phyloP scores from a whole-genome alignment of 2,113 vertebrate species.

The Nesogale talazaci region DNA sequence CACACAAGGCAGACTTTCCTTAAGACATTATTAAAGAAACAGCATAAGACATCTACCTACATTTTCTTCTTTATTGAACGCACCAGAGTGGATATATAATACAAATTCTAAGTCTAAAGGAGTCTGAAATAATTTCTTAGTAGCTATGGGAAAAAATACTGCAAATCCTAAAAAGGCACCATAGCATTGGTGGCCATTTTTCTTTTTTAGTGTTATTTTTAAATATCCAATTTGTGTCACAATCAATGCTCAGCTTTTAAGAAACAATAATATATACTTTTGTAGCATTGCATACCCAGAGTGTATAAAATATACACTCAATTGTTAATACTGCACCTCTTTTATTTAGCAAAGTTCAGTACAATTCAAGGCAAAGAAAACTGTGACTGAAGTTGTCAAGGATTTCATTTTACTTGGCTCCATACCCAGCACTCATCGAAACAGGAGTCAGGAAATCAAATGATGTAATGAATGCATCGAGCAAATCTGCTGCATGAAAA shows the following conservation, averaged over 20 bases:
- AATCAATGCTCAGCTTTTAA: background rate
- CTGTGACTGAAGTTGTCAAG: no score
- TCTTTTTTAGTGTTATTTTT: background rate
- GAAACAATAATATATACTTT: background rate
- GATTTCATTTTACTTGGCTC: no score
- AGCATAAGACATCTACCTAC: background rate
- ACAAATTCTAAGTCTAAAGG: background rate
- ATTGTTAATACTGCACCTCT: background rate
- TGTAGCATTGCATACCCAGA: background rate
- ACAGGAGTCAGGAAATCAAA: no score
- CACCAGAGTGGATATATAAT: background rate
- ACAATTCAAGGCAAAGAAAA: background rate
- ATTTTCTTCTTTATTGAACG: background rate
- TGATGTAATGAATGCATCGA: no score
- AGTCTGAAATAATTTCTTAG: background rate
- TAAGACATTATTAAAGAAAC: background rate
- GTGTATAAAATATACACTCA: background rate
- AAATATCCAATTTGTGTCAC: background rate
- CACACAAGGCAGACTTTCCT: background rate
- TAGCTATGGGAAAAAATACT: background rate
- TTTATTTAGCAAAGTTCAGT: background rate
- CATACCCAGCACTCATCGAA: no score
- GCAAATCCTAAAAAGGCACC: background rate
- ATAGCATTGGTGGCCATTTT: background rate
- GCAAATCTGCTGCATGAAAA: no score